A percentile compares a stretch with the other conserved stretches of the same genome.
Evolutionary conservation across 2,113 vertebrate genomes (phyloP).

Genomic region (Prinia subflava): DNA sequence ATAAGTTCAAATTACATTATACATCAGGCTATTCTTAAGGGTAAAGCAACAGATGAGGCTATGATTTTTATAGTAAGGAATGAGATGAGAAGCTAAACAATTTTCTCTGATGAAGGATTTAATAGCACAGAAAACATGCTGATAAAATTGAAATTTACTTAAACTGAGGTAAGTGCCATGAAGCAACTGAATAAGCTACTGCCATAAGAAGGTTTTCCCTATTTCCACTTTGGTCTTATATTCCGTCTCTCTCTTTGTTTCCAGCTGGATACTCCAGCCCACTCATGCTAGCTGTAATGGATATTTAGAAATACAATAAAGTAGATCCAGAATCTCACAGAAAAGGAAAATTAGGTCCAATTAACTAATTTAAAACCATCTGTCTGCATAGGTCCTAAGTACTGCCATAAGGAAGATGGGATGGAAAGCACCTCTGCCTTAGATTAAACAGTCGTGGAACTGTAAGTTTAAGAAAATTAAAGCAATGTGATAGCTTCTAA

Average conservation of each 20-base stretch:
- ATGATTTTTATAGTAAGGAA: not conserved
- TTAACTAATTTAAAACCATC: not conserved
- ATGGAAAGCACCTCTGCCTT: not conserved
- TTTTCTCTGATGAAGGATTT: not conserved
- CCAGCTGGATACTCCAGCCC: not conserved
- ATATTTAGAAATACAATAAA: not conserved
- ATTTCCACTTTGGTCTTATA: not conserved
- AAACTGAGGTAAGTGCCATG: not conserved
- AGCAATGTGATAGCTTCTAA: not conserved
- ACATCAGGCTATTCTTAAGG: not conserved
- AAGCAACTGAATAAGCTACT: not conserved
- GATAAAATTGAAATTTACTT: not conserved
- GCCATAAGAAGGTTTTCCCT: not conserved
- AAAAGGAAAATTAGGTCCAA: not conserved
- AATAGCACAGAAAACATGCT: not conserved
- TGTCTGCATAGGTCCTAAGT: not conserved
- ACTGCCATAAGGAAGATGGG: not conserved
- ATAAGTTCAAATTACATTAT: not conserved
- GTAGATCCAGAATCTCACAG: not conserved
- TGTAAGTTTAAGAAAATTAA: not conserved
- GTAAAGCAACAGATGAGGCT: not conserved
- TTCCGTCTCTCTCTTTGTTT: not conserved
- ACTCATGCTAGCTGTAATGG: not conserved
- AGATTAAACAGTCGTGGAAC: not conserved
- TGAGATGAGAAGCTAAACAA: not conserved